Conservation (phyloP, 2,888 invertebrate species). For the Cyrtodaria siliqua region DNA sequence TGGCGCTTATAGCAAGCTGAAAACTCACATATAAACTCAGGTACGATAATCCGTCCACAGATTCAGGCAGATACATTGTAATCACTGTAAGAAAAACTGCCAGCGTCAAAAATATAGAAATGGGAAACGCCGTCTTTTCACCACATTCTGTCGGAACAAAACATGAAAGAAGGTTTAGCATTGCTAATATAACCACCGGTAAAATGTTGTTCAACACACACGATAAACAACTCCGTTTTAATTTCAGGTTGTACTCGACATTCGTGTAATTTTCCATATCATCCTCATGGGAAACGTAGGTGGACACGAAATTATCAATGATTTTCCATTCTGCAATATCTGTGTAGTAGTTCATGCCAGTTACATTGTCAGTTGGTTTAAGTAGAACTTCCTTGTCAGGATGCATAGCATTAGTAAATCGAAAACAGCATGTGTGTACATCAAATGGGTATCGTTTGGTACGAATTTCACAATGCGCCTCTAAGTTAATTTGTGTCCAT, state of each 20-base stretch:
- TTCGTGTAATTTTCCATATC: too few species aligned
- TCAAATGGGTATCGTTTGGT: not conserved
- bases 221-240: not conserved
- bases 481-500: not conserved
- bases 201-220: conserved; percentile 13
- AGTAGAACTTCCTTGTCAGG: too few species aligned
- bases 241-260: too few species aligned
- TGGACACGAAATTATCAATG: not conserved
- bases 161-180: conserved; percentile 16
- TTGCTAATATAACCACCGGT: conserved; percentile 2
- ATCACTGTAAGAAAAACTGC: conserved; percentile 17
- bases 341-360: not conserved
- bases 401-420: too few species aligned
- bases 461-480: not conserved
- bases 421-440: not conserved
- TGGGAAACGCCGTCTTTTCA: conserved; percentile 15
- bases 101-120: conserved; percentile 21
- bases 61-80: conserved; percentile 12
- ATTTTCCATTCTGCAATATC: conserved; percentile 1
- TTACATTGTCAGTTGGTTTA: too few species aligned
- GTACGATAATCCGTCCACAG: conserved; percentile 19
- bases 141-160: conserved; percentile 11
- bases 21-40: not conserved
- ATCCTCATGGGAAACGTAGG: too few species aligned
- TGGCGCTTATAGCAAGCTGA: too few species aligned